These are phyloP conservation scores for Leucoraja ocellata DNA, from an alignment of 2,797 vertebrate species.

Conservation along the genomic window DNA sequence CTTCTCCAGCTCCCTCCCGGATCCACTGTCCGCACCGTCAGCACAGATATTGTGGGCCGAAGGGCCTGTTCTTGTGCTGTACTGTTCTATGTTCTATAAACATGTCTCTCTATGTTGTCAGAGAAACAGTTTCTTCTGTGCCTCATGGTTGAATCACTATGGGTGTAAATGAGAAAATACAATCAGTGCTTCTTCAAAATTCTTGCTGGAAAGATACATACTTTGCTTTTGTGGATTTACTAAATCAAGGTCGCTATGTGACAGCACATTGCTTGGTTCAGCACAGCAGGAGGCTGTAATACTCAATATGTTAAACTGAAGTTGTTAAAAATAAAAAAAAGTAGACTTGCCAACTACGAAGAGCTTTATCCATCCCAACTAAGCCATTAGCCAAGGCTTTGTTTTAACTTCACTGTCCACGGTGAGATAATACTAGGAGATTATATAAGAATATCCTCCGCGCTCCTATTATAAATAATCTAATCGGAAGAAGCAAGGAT, in stretches of 20 bases:
- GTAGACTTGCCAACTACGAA: background rate
- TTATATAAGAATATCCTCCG: background rate
- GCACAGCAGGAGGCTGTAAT: background rate
- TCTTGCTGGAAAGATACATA: background rate
- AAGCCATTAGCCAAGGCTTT: background rate
- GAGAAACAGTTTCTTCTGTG: no score
- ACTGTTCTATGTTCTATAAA: no score
- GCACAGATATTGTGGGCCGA: no score
- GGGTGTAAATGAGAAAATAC: background rate
- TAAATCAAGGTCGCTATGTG: background rate
- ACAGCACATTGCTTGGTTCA: background rate
- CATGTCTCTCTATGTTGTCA: background rate
- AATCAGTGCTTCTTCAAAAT: background rate
- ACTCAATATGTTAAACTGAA: background rate
- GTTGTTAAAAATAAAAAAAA: slow-evolving; percentile 1
- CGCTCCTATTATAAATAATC: background rate
- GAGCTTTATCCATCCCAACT: slow-evolving; percentile 9
- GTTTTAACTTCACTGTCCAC: slow-evolving; percentile 13
- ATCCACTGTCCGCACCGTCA: no score
- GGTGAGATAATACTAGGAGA: slow-evolving; percentile 5
- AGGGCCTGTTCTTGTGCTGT: no score
- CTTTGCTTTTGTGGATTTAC: background rate
- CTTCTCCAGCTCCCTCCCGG: no score
- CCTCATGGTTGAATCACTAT: background rate
- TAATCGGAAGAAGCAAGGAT: background rate